Base-by-base conservation (phyloP, 2,888 invertebrate genomes). In the Acrobasis consociella region DNA sequence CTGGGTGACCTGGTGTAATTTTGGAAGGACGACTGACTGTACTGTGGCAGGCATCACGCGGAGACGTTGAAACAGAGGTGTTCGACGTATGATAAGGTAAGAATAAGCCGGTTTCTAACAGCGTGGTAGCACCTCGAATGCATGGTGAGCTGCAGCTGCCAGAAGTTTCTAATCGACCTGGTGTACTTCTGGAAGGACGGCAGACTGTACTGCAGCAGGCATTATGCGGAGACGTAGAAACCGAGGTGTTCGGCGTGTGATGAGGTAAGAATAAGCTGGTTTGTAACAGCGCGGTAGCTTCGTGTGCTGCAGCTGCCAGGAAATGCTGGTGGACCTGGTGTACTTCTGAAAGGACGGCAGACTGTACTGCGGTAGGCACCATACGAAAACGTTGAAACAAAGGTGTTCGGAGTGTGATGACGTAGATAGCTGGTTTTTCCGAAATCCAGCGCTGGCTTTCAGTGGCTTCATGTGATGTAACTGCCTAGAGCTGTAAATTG, bases 1-100 rank as follows among this genome's bases (percentile, higher is more conserved):
- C 95, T 99, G 69, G 99, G 99, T 56, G 99, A 99, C 93, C 95
- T 99, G 81, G 98, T 99, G 83, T 99, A 99, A 94, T 99, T 99
- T 94, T 97, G 95, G 94, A 95, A 96, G 80, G 97, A 97, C 71
- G 97, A 97, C 63, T 93, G 96, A 65, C 94, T 99, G 62, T 99
- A 97, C 92, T 99, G 99, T 88, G 99, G 99, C 2, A 93, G 99
- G 58, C 99, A 99, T 85, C 99, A 99, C 87, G 99, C 99, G 1
- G 99, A 99, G 93, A 97, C 97, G 9, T 94, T 99, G 69, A 99
- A 99, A 84, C 99, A 99, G 0, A 91, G 99, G 70, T 99, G 99
- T 86, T 97, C 98, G 1, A 98, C 98, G 56, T 99, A 99, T 85
- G 99, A 99, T 93, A 99, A 99, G 96, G 98, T 98, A 82, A 92